phyloP scores from a whole-genome alignment of 53 echinoderm and acorn worm species.

The Paelopatides confundens region DNA sequence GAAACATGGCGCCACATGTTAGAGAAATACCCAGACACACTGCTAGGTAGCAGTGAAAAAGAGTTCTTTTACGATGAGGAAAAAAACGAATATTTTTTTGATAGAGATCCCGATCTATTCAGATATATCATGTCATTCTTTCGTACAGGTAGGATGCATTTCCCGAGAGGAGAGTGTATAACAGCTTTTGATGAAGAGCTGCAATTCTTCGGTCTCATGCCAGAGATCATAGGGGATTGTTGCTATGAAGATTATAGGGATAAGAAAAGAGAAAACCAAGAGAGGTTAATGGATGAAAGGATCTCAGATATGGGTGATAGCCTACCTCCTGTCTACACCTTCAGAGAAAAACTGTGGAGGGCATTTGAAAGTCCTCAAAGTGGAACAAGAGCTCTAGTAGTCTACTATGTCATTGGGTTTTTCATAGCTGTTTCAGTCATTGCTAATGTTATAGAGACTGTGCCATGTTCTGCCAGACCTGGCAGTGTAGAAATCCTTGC shows the following conservation, averaged over 20 bases:
- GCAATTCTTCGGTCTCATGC: slow-evolving; percentile 96
- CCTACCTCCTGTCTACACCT: slow-evolving; percentile 57
- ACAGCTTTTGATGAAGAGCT: slow-evolving; percentile 95
- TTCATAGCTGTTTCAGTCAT: slow-evolving; percentile 98
- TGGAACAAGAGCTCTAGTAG: slow-evolving; percentile 85
- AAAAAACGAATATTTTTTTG: slow-evolving; percentile 92
- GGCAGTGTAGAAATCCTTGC: slow-evolving; percentile 81
- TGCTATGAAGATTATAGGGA: slow-evolving; percentile 99
- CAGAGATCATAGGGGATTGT: slow-evolving; percentile 98
- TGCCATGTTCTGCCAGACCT: slow-evolving; percentile 87
- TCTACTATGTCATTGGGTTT: slow-evolving; percentile 98
- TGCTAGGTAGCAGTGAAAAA: slow-evolving; percentile 96
- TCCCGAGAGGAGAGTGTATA: slow-evolving; percentile 89
- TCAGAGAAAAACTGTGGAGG: slow-evolving; percentile 93
- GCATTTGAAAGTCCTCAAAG: slow-evolving; percentile 96
- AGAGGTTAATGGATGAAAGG: slow-evolving; percentile 93
- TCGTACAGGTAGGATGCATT: slow-evolving; percentile 98
- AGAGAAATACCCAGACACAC: slow-evolving; percentile 97
- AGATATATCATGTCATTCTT: slow-evolving; percentile 95
- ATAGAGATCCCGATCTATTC: slow-evolving; percentile 96
- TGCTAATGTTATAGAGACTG: slow-evolving; percentile 92
- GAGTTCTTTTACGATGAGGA: slow-evolving; percentile 98
- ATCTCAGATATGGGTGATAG: slow-evolving; percentile 89
- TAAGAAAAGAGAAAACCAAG: slow-evolving; percentile 88
- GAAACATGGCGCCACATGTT: slow-evolving; percentile 98